phyloP scores from a whole-genome alignment of 2,888 invertebrate species.

The Drosophila villosipedis region DNA sequence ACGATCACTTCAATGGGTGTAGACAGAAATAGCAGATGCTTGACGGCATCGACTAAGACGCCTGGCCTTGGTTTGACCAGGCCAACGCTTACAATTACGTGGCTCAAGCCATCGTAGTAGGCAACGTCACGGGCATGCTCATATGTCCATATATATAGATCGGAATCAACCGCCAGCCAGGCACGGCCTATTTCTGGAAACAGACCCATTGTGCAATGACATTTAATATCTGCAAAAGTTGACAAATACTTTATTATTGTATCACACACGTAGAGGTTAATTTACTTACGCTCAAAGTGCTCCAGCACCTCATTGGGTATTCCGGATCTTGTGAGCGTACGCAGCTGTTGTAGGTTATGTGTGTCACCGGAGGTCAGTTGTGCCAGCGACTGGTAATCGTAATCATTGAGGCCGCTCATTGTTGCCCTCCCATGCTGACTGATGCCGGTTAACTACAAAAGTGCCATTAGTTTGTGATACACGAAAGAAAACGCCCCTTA shows the following conservation, averaged over 20 bases:
- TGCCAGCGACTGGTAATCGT: conserved; percentile 94
- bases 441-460: conserved; percentile 87
- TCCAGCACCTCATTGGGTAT: conserved; percentile 97
- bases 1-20: conserved; percentile 97
- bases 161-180: conserved; percentile 98
- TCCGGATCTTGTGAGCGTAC: conserved; percentile 93
- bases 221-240: conserved; percentile 92
- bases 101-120: conserved; percentile 97
- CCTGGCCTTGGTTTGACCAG: conserved; percentile 94
- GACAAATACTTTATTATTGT: background rate
- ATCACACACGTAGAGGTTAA: conserved; percentile 16
- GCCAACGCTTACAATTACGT: conserved; percentile 97
- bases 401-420: conserved; percentile 95
- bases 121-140: conserved; percentile 97
- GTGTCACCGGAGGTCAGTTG: conserved; percentile 89
- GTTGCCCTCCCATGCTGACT: conserved; percentile 90
- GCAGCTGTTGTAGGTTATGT: conserved; percentile 90
- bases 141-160: conserved; percentile 98
- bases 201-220: conserved; percentile 98
- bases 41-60: conserved; percentile 95
- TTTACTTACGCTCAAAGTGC: conserved; percentile 93
- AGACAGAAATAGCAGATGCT: conserved; percentile 95
- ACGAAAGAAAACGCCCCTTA: background rate
- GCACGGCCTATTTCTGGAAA: conserved; percentile 98
- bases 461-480: conserved; percentile 4